phyloP scores from a whole-genome alignment of 2,888 invertebrate species.

The Patella caerulea region DNA sequence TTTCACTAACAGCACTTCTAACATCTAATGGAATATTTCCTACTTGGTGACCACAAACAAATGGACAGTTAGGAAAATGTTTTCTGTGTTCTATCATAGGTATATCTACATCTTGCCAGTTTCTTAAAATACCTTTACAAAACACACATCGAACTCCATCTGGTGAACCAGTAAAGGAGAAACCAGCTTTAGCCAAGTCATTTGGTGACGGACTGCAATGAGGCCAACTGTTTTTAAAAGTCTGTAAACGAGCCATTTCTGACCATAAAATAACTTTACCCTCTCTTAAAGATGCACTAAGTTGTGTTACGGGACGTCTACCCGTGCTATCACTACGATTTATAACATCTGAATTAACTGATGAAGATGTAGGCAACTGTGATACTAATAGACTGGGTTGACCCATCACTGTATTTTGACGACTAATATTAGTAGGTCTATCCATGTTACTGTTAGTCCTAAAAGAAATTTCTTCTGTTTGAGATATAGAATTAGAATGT shows the following conservation, averaged over 20 bases:
- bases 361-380: too few species aligned
- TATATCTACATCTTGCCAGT: constrained; percentile 91
- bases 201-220: constrained; percentile 39
- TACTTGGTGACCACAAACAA: constrained; percentile 73
- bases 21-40: constrained; percentile 45
- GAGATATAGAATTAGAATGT: not conserved
- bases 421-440: constrained; percentile 1
- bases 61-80: constrained; percentile 88
- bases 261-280: constrained; percentile 39
- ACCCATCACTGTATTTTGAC: not conserved
- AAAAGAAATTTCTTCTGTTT: not conserved
- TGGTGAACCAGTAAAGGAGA: constrained; percentile 83
- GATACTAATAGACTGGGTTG: not conserved
- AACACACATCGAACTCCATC: constrained; percentile 94
- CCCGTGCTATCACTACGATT: not conserved
- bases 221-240: constrained; percentile 48
- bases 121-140: constrained; percentile 92
- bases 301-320: not conserved
- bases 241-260: constrained; percentile 51
- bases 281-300: constrained; percentile 29
- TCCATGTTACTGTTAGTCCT: not conserved
- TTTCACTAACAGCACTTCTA: not conserved
- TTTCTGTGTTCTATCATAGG: constrained; percentile 95
- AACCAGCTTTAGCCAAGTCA: constrained; percentile 88
- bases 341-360: not conserved